Conservation (phyloP, 2,888 invertebrate species). For the Drosophila nr. perissopoda region DNA sequence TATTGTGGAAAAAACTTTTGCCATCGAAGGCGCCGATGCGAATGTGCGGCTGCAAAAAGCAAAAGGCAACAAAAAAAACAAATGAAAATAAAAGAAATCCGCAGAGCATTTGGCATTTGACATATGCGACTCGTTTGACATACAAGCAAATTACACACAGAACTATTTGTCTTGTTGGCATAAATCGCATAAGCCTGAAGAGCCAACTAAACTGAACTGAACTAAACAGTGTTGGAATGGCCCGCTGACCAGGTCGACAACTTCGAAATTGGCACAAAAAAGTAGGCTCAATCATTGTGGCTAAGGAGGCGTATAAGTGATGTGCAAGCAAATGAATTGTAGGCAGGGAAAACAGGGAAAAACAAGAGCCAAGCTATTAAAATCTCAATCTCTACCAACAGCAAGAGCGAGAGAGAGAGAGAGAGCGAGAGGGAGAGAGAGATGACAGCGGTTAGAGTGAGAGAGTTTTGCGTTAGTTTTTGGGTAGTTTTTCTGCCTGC, state of each 20-base stretch:
- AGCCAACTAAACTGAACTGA: slow-evolving; percentile 6
- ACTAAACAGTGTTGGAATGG: not conserved
- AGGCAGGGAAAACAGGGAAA: slow-evolving; percentile 9
- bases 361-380: slow-evolving; percentile 43
- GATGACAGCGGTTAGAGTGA: not conserved
- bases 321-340: slow-evolving; percentile 42
- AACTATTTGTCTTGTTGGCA: slow-evolving; percentile 71
- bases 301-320: slow-evolving; percentile 41
- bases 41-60: slow-evolving; percentile 6
- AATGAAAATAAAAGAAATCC: slow-evolving; percentile 30
- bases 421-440: not conserved
- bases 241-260: slow-evolving; percentile 14
- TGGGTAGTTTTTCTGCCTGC: slow-evolving; percentile 41
- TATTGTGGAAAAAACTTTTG: slow-evolving; percentile 68
- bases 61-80: not conserved
- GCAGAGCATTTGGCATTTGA: slow-evolving; percentile 70
- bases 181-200: slow-evolving; percentile 67
- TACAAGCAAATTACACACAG: slow-evolving; percentile 73
- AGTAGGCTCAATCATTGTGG: slow-evolving; percentile 15
- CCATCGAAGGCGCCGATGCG: slow-evolving; percentile 25
- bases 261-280: slow-evolving; percentile 24
- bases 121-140: slow-evolving; percentile 76
- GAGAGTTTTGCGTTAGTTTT: slow-evolving; percentile 44
- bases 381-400: slow-evolving; percentile 28
- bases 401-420: not conserved